A percentile compares a stretch with the other conserved stretches of the same genome.
Conservation (phyloP, 2,113 vertebrate species). For the Numenius arquata region DNA sequence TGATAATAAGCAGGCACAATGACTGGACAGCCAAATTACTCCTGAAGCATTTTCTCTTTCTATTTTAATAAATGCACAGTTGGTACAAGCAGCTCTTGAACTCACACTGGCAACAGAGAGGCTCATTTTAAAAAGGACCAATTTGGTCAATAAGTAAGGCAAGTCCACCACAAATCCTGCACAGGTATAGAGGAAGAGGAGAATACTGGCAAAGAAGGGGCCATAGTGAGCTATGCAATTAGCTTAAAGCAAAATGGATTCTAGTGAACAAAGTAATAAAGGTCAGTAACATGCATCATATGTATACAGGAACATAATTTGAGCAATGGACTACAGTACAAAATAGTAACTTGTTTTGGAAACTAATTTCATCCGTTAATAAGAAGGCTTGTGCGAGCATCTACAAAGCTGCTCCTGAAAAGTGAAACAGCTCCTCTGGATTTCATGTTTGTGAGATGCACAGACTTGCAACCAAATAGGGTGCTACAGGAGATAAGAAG, state of each 20-base stretch:
- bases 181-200: neutral
- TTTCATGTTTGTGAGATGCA: neutral
- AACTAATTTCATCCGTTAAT: neutral
- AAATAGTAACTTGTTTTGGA: neutral
- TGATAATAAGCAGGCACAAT: neutral
- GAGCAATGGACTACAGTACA: neutral
- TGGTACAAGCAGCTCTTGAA: neutral
- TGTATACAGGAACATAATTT: neutral
- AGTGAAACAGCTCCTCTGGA: neutral
- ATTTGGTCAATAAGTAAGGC: neutral
- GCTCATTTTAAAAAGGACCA: neutral
- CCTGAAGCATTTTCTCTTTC: conserved; percentile 6
- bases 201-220: neutral
- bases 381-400: neutral
- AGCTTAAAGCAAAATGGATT: neutral
- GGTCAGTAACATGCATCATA: neutral
- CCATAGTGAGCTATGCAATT: neutral
- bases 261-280: neutral
- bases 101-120: neutral
- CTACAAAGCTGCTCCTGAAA: neutral
- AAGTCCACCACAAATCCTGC: neutral
- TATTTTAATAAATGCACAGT: neutral
- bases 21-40: neutral
- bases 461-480: neutral
- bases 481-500: neutral